Evolutionary conservation across 2,797 vertebrate genomes (phyloP).

Genomic region (Spinus pinus): DNA sequence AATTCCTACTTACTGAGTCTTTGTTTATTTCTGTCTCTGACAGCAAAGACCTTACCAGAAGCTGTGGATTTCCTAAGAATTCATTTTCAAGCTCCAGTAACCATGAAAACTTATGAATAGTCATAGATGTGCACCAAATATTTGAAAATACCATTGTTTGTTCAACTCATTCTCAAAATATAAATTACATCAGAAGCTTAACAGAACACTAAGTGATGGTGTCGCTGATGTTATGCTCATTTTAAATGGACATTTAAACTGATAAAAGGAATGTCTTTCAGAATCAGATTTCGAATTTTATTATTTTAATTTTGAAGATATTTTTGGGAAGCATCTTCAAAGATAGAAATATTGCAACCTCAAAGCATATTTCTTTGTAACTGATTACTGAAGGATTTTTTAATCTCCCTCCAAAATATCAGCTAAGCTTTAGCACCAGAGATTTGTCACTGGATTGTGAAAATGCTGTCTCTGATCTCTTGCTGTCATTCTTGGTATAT

Average conservation of each 20-base stretch:
- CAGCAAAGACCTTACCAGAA: neutral
- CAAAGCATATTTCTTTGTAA: neutral
- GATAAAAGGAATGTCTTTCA: neutral
- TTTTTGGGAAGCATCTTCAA: neutral
- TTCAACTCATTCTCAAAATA: neutral
- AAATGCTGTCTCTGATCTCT: neutral
- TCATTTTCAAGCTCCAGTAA: neutral
- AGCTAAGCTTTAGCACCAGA: neutral
- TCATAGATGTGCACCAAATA: neutral
- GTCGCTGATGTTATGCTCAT: neutral
- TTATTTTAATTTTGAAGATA: neutral
- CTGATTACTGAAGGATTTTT: neutral
- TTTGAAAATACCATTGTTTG: neutral
- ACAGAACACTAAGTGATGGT: neutral
- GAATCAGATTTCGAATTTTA: neutral
- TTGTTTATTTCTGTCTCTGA: neutral
- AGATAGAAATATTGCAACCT: neutral
- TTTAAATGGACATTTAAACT: neutral
- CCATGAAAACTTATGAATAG: neutral
- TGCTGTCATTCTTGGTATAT: neutral
- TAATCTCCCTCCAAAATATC: neutral
- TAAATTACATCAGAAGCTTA: neutral
- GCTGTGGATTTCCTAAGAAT: neutral
- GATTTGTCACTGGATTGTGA: neutral
- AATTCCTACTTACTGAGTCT: neutral